A percentile compares a stretch with the other conserved stretches of the same genome.
These are phyloP conservation scores for Penaeus japonicus DNA, from an alignment of 1,140 invertebrate species.

Conservation along the genomic window DNA sequence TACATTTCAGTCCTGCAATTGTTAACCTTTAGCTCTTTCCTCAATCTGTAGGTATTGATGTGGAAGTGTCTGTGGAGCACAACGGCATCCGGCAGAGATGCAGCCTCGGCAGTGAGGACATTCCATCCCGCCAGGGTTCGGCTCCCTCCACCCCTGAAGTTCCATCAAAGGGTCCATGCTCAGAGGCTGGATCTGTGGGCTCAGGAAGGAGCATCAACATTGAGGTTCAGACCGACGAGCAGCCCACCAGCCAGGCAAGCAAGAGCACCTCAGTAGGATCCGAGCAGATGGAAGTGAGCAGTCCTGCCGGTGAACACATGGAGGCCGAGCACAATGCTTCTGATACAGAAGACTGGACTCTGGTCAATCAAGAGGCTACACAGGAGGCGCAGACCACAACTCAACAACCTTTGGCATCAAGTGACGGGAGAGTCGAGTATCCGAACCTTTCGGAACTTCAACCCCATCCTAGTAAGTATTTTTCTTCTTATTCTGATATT, in stretches of 20 bases:
- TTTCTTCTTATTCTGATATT: no score
- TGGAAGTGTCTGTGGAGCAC: constrained; percentile 47
- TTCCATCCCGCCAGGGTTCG: background rate
- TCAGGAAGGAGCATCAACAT: constrained; percentile 19
- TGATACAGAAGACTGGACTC: constrained; percentile 59
- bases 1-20: no score
- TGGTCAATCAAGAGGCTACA: constrained; percentile 48
- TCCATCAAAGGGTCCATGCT: background rate
- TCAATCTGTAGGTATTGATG: constrained; percentile 35
- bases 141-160: background rate
- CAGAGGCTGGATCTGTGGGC: background rate
- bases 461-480: constrained; percentile 34
- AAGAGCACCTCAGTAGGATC: background rate
- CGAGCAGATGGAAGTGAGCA: constrained; percentile 33
- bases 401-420: background rate
- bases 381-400: background rate
- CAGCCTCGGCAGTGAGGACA: constrained; percentile 29
- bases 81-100: constrained; percentile 47
- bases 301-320: constrained; percentile 17
- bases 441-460: background rate
- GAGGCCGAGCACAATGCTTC: constrained; percentile 13
- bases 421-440: background rate
- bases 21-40: background rate
- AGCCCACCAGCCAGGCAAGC: background rate
- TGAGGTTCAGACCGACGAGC: constrained; percentile 35